Conservation (phyloP, 2,888 invertebrate genomes). For the Bhutanitis thaidina region DNA sequence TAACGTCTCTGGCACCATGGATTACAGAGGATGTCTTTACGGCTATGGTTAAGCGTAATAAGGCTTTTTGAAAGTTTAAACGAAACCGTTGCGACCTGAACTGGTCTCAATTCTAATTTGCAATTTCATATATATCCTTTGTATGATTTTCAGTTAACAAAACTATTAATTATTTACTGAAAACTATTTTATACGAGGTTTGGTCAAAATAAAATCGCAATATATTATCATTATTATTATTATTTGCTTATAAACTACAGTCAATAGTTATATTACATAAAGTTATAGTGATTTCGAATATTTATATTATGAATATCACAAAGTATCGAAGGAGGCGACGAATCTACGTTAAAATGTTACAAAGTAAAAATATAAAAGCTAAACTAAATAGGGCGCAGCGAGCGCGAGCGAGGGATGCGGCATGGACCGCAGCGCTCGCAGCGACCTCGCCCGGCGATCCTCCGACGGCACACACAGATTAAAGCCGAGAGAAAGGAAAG, state of each 20-base stretch:
- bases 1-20: too few relatives aligned
- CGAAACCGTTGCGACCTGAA: too few relatives aligned
- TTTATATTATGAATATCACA: slow-evolving; percentile 77
- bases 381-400: slow-evolving; percentile 58
- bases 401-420: slow-evolving; percentile 62
- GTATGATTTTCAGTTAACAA: too few relatives aligned
- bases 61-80: too few relatives aligned
- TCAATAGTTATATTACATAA: slow-evolving; percentile 71
- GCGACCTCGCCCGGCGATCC: slow-evolving; percentile 72
- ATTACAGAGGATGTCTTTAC: too few relatives aligned
- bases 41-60: too few relatives aligned
- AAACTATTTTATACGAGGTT: too few relatives aligned
- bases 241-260: slow-evolving; percentile 46
- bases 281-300: slow-evolving; percentile 71
- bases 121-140: too few relatives aligned
- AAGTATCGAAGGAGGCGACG: slow-evolving; percentile 75
- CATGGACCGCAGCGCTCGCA: slow-evolving; percentile 51
- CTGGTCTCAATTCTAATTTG: too few relatives aligned
- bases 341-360: slow-evolving; percentile 61
- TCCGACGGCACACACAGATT: slow-evolving; percentile 73
- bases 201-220: slow-evolving; percentile 25
- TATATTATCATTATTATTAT: slow-evolving; percentile 52
- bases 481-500: slow-evolving; percentile 66
- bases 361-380: slow-evolving; percentile 50
- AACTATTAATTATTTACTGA: too few relatives aligned